Percentiles rank a stretch among this genome's conserved stretches.
Conservation (phyloP, 2,888 invertebrate genomes). For the Aporophyla lueneburgensis region DNA sequence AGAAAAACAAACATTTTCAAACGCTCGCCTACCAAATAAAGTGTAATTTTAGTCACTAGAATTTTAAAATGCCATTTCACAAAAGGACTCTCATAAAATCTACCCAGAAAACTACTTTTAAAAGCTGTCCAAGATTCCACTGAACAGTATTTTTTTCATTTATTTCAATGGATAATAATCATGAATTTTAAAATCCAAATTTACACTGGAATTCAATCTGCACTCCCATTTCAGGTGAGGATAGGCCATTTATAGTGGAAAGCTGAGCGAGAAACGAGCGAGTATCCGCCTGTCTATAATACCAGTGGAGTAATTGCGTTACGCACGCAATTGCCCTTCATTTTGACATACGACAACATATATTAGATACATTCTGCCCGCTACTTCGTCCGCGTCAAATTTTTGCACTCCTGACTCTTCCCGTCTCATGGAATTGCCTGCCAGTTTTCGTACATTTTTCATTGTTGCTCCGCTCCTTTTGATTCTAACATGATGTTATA, state of each 20-base stretch:
- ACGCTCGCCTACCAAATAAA: neutral
- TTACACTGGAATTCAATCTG: slow-evolving; percentile 71
- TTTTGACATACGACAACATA: too few relatives aligned
- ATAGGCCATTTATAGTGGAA: neutral
- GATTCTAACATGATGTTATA: too few relatives aligned
- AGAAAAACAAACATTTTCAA: slow-evolving; percentile 1
- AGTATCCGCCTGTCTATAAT: neutral
- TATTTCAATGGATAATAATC: slow-evolving; percentile 68
- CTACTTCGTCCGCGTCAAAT: too few relatives aligned
- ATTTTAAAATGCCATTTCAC: slow-evolving; percentile 46
- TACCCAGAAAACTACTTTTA: slow-evolving; percentile 52
- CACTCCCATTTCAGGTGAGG: slow-evolving; percentile 54
- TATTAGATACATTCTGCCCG: too few relatives aligned
- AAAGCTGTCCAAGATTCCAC: slow-evolving; percentile 40
- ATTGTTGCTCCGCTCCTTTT: too few relatives aligned
- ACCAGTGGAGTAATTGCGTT: too few relatives aligned
- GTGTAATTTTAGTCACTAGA: neutral
- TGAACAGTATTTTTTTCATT: slow-evolving; percentile 52
- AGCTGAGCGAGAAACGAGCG: slow-evolving; percentile 27
- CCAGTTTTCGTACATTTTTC: too few relatives aligned
- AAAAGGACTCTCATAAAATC: slow-evolving; percentile 36
- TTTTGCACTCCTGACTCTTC: too few relatives aligned
- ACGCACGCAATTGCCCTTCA: too few relatives aligned
- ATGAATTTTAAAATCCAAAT: slow-evolving; percentile 76
- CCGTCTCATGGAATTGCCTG: too few relatives aligned